Evolutionary conservation across 2,797 vertebrate genomes (phyloP), one percentile per base, ranked within the genome.

Genomic region (Bryconaethiops microstoma): DNA sequence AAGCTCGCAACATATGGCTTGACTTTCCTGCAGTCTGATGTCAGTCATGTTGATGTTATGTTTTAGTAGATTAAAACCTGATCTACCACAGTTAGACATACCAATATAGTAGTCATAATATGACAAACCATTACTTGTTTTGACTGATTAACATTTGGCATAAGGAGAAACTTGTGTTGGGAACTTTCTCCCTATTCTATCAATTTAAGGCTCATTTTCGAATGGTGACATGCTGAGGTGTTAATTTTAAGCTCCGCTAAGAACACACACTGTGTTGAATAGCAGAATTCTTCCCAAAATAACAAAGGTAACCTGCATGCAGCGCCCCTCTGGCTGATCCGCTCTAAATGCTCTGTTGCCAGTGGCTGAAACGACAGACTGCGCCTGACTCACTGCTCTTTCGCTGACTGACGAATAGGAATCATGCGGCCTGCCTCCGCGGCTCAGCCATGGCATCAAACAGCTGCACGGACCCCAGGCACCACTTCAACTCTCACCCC

Each of bases 391-490:
- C 74, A 29, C 35, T 68, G 70, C 78, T 74, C 63, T 74, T 80
- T 80, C 74, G 70, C 70, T 65, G 50, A 4, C 50, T 74, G 78
- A 74, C 68, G 63, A 54, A 64, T 52, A 68, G 40, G 39, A 74
- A 25, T 64, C 50, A 52, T 52, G 52, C 1, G 8, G 23, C 39
- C 19, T 45, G 64, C 64, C 79, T 76, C 79, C 42, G 29, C 73
- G 62, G 14, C 42, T 29, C 70, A 29, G 25, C 42, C 68, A 16
- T 81, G 73, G 54, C 72, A 75, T 67, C 39, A n/a, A 55, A 78
- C 74, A 78, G 76, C 70, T 82, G 79, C 74, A 64, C 29, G 23
- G 7, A 81, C 64, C 74, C 45, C 57, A 64, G 76, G 76, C 69
- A 52, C 55, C 71, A 73, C 76, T 74, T 82, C 76, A 67, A 40